These are phyloP conservation scores for Drosophila atripex DNA, from an alignment of 2,888 invertebrate genomes.

Conservation along the genomic window DNA sequence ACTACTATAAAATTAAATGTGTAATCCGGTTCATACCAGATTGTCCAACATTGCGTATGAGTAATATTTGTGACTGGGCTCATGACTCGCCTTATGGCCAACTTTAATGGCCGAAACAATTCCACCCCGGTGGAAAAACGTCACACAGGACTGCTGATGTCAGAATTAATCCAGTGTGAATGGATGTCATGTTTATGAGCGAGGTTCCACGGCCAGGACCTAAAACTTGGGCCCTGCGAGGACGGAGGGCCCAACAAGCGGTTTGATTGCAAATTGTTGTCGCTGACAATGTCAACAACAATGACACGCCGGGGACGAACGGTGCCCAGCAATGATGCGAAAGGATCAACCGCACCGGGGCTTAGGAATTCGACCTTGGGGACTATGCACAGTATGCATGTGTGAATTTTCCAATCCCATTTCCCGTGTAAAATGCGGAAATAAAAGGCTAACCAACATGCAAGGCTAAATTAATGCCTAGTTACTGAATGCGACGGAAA, in stretches of 20 bases:
- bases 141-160: constrained; percentile 45
- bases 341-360: constrained; percentile 35
- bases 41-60: neutral
- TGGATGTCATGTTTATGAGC: constrained; percentile 73
- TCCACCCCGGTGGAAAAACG: constrained; percentile 20
- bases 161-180: constrained; percentile 73
- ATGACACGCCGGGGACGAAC: constrained; percentile 57
- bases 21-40: too few species aligned
- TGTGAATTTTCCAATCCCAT: neutral
- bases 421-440: neutral
- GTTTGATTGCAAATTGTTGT: constrained; percentile 76
- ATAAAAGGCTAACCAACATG: constrained; percentile 18
- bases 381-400: constrained; percentile 22
- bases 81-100: neutral
- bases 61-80: neutral
- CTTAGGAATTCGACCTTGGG: constrained; percentile 60
- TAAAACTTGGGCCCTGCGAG: constrained; percentile 11
- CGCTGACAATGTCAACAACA: constrained; percentile 70
- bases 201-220: constrained; percentile 37
- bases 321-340: constrained; percentile 34
- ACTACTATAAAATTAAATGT: too few species aligned
- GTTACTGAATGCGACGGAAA: constrained; percentile 47
- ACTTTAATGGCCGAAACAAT: neutral
- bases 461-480: constrained; percentile 41
- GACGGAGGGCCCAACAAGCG: constrained; percentile 57